phyloP scores from a whole-genome alignment of 2,113 vertebrate genomes.

The Cervus canadensis region DNA sequence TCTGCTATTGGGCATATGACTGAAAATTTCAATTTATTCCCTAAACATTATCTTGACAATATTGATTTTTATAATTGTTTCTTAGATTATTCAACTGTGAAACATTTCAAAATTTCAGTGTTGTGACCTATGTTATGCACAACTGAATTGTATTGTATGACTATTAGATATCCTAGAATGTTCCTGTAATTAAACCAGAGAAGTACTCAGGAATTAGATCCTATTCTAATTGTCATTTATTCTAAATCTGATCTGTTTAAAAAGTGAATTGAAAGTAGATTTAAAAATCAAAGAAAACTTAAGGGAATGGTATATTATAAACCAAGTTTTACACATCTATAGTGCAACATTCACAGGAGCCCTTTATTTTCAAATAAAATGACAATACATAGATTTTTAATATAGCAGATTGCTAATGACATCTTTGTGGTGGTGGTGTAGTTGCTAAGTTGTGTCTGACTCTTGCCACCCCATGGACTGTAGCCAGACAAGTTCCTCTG shows the following conservation, averaged over 20 bases:
- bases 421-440: neutral
- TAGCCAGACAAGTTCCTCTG: neutral
- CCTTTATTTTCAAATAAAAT: neutral
- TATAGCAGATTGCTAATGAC: neutral
- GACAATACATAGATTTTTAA: neutral
- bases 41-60: conserved; percentile 52
- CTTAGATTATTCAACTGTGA: conserved; percentile 34
- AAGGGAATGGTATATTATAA: neutral
- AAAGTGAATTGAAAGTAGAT: conserved; percentile 25
- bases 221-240: conserved; percentile 10
- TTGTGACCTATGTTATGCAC: neutral
- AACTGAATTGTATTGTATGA: conserved; percentile 7
- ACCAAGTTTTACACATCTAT: neutral
- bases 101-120: conserved; percentile 33
- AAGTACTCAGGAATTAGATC: neutral
- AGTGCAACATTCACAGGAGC: neutral
- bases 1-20: conserved; percentile 13
- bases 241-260: conserved; percentile 13
- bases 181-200: neutral
- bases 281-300: neutral
- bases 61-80: conserved; percentile 48
- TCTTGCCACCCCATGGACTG: neutral
- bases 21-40: conserved; percentile 21
- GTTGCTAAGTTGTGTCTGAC: neutral
- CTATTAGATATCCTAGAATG: neutral